phyloP scores from a whole-genome alignment of 2,113 vertebrate species.

The Sceloporus undulatus region DNA sequence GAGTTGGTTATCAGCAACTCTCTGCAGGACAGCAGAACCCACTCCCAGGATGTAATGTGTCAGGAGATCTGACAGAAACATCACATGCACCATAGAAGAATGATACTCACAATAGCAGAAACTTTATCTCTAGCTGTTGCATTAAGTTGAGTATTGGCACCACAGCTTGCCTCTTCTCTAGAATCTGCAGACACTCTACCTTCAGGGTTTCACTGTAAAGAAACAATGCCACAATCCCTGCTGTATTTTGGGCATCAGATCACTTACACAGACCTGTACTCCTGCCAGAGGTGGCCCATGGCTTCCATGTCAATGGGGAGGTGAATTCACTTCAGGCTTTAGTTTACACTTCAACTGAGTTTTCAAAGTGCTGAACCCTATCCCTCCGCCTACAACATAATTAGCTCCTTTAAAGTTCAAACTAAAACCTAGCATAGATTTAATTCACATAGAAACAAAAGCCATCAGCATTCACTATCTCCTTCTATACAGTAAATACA shows the following conservation, averaged over 20 bases:
- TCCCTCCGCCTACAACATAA: too few relatives aligned
- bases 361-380: too few relatives aligned
- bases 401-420: too few relatives aligned
- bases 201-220: conserved; percentile 79
- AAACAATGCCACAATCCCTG: fast-evolving
- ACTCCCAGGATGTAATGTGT: fast-evolving
- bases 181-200: conserved; percentile 71
- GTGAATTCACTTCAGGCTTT: too few relatives aligned
- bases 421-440: too few relatives aligned
- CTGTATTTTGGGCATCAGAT: fast-evolving
- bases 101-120: conserved; percentile 78
- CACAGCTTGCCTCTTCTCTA: conserved; percentile 80
- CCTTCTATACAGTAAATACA: background rate
- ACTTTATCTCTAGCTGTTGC: conserved; percentile 73
- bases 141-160: conserved; percentile 78
- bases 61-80: fast-evolving
- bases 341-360: too few relatives aligned
- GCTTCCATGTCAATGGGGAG: too few relatives aligned
- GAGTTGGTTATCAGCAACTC: background rate
- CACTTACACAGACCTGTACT: fast-evolving
- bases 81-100: fast-evolving
- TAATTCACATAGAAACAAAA: too few relatives aligned
- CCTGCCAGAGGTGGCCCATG: background rate
- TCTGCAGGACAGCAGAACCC: background rate
- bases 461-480: too few relatives aligned